phyloP scores from a whole-genome alignment of 1,140 invertebrate species.

The Drosophila setifemur region DNA sequence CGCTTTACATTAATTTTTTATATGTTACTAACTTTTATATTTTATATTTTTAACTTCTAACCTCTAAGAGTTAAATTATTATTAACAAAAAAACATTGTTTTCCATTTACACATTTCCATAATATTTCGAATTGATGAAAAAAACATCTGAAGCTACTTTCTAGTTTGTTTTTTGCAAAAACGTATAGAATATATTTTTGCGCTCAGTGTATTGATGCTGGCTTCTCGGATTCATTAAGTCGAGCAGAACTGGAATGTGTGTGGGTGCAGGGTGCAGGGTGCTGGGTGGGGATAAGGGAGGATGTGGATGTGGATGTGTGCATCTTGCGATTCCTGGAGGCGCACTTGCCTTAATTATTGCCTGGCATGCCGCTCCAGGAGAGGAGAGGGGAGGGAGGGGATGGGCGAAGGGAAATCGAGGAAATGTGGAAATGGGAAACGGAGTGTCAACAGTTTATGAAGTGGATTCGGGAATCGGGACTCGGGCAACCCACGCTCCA shows the following conservation, averaged over 20 bases:
- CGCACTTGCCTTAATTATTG: constrained; percentile 70
- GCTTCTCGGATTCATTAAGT: constrained; percentile 71
- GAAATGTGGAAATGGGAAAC: constrained; percentile 30
- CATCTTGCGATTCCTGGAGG: constrained; percentile 56
- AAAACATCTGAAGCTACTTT: no score
- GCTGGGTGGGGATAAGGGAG: background rate
- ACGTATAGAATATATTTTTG: background rate
- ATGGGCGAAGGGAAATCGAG: background rate
- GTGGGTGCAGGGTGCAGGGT: background rate
- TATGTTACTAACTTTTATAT: no score
- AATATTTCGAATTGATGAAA: no score
- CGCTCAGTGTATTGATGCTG: constrained; percentile 19
- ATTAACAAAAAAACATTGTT: no score
- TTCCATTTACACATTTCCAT: no score
- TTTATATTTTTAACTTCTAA: no score
- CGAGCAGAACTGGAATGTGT: constrained; percentile 48
- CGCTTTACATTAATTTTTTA: no score
- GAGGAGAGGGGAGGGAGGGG: background rate
- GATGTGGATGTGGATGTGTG: constrained; percentile 9
- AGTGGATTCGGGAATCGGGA: constrained; percentile 43
- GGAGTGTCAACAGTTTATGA: constrained; percentile 74
- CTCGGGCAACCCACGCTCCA: no score
- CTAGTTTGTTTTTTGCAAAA: background rate
- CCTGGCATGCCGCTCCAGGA: constrained; percentile 39
- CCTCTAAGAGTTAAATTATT: no score